Evolutionary conservation across 2,797 vertebrate genomes (phyloP).

Genomic region (Hafferia zeledoni): DNA sequence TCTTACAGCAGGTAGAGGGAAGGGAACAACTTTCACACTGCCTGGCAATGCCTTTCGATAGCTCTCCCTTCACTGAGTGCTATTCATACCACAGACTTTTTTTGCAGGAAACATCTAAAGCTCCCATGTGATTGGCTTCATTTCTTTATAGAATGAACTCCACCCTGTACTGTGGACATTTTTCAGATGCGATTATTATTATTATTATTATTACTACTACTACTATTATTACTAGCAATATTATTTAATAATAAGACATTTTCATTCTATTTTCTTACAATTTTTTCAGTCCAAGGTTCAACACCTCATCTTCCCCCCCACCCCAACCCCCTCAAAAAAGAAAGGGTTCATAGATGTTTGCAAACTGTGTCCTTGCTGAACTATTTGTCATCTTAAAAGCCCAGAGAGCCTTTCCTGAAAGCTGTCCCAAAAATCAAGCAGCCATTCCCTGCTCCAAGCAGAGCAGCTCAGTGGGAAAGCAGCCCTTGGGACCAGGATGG

Average conservation of each 20-base stretch:
- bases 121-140: background rate
- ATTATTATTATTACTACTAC: background rate
- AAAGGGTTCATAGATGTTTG: background rate
- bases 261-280: background rate
- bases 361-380: background rate
- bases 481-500: background rate
- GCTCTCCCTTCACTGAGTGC: background rate
- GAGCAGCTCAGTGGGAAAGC: background rate
- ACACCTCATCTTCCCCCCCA: fast-evolving
- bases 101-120: background rate
- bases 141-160: background rate
- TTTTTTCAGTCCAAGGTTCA: background rate
- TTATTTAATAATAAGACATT: background rate
- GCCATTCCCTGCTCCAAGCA: background rate
- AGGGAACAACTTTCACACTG: background rate
- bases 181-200: background rate
- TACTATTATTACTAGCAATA: background rate
- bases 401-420: background rate
- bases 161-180: background rate
- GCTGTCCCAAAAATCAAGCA: background rate
- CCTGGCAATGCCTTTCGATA: background rate
- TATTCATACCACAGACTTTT: background rate
- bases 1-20: background rate
- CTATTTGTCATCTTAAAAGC: background rate
- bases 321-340: fast-evolving